Evolutionary conservation across 64 coral and sea anemone species (phyloP), one percentile per base, ranked within the genome.

Genomic region (Orbicella faveolata): DNA sequence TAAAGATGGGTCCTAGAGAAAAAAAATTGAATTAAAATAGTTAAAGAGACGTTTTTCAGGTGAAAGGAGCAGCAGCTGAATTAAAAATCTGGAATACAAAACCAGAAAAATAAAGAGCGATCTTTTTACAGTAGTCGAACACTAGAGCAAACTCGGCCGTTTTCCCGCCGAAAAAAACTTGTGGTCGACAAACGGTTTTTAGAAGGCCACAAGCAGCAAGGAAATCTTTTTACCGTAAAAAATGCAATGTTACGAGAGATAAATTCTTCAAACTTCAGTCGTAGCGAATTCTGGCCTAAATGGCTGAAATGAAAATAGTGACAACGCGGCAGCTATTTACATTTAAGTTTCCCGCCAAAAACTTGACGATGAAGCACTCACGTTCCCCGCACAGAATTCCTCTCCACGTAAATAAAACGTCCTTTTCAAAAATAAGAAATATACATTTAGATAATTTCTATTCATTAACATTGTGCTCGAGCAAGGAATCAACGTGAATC

Each of bases 1-100:
- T 89, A 99, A 1, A 96, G 84, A 20, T 75, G 87, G 55, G 94
- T 99, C 68, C 97, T 99, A 59, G 76, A 39, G 57, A 33, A 33
- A 76, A 79, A 76, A 55, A 75, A 36, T 23, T 25, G 21, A 70
- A 26, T 11, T n/a, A n/a, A n/a, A 70, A 26, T n/a, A 67, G 64
- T 67, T 67, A n/a, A 48, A 48, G 64, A 67, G 7, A 23, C 20
- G 23, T 6, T 67, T 0, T 21, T 5, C 4, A 67, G 16, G 18
- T 20, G 64, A 20, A 21, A 23, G 1, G 23, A 67, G 23, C 30
- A 30, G 30, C 30, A 67, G 19, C 6, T 21, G 23, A 67, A 19
- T 21, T 67, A 6, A 67, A 23, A 21, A 67, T 30, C 3, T 67
- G 7, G 23, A 67, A 67, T 2, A 18, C 20, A 67, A 19, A 67